A percentile compares a stretch with the other conserved stretches of the same genome.
These are phyloP conservation scores for Fulica atra DNA, from an alignment of 2,113 vertebrate genomes.

Conservation along the genomic window DNA sequence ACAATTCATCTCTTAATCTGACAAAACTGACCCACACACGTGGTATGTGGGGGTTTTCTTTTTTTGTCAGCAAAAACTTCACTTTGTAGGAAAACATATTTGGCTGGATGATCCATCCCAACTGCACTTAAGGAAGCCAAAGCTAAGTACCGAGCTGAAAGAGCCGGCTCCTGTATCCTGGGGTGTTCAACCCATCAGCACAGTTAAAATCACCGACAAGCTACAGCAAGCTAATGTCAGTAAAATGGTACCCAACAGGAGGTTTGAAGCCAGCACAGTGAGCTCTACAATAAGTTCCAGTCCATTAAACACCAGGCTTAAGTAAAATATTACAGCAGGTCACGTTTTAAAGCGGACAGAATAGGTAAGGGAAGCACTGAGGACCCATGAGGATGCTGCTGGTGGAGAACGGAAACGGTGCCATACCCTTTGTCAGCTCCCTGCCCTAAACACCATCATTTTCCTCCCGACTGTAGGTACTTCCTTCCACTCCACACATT, in stretches of 20 bases:
- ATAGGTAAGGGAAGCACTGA: not conserved
- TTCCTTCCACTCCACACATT: not conserved
- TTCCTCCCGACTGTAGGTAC: not conserved
- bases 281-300: constrained; percentile 47
- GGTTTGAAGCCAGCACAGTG: not conserved
- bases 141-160: not conserved
- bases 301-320: constrained; percentile 30
- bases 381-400: not conserved
- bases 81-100: not conserved
- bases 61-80: not conserved
- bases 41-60: not conserved
- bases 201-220: constrained; percentile 23
- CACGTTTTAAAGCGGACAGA: not conserved
- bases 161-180: not conserved
- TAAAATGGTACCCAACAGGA: constrained; percentile 57
- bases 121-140: not conserved
- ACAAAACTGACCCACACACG: not conserved
- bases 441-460: not conserved
- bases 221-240: constrained; percentile 25
- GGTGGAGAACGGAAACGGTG: not conserved
- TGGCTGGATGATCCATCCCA: not conserved
- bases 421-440: not conserved
- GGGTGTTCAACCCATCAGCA: not conserved
- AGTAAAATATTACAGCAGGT: constrained; percentile 38
- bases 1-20: not conserved